A percentile compares a stretch with the other conserved stretches of the same genome.
phyloP scores from a whole-genome alignment of 2,113 vertebrate genomes.

The Nothobranchius kuhntae region DNA sequence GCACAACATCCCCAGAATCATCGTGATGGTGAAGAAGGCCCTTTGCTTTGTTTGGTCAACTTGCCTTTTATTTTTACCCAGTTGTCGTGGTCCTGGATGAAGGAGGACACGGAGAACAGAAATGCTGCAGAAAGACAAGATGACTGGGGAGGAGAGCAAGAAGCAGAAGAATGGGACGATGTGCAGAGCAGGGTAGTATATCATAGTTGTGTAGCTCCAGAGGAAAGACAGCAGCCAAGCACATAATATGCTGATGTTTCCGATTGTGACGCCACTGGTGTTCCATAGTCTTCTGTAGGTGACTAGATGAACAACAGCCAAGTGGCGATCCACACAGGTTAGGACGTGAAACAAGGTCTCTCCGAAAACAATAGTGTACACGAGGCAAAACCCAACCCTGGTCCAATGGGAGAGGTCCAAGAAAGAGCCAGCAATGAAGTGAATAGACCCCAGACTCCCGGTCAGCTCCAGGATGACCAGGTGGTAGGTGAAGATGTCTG shows the following conservation, averaged over 20 bases:
- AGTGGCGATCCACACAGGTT: constrained; percentile 32
- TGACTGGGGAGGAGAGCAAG: neutral
- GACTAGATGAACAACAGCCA: constrained; percentile 33
- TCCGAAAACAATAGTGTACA: neutral
- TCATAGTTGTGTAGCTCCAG: rapidly evolving
- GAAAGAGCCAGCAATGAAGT: neutral
- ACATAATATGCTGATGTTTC: constrained; percentile 1
- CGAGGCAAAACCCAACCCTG: neutral
- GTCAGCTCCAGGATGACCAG: neutral
- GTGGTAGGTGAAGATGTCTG: constrained; percentile 11
- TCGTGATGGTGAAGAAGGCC: neutral
- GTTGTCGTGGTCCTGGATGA: neutral
- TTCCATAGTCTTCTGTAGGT: constrained; percentile 7
- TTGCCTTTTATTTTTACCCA: too few relatives aligned
- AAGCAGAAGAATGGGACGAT: neutral
- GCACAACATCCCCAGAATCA: neutral
- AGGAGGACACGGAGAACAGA: constrained; percentile 8
- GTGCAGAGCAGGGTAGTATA: neutral
- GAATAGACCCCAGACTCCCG: neutral
- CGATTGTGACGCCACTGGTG: constrained; percentile 1
- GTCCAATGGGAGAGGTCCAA: too few relatives aligned
- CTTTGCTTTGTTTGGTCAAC: neutral
- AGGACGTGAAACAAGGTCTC: constrained; percentile 1
- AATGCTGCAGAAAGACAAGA: neutral
- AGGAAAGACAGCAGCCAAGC: constrained; percentile 18